Evolutionary conservation across 2,888 invertebrate genomes (phyloP), one percentile per base, ranked within the genome.

Genomic region (Acrocera orbiculus): DNA sequence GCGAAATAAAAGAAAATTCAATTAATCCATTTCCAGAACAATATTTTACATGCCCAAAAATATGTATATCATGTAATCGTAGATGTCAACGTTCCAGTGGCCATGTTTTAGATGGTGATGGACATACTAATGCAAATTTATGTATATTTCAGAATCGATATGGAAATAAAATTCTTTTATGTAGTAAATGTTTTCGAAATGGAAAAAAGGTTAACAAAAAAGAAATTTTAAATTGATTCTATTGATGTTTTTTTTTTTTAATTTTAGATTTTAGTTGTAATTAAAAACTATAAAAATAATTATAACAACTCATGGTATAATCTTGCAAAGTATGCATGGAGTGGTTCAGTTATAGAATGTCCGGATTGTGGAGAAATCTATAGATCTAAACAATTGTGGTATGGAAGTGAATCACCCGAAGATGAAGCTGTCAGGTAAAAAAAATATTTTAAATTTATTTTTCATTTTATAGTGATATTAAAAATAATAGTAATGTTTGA

Each of bases 381-480:
- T 50, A 65, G 77, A 27, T 76, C 77, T 46, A 65, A 81, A 16
- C 73, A 82, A 50, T 76, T 74, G 53, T 85, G 82, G 83, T 79
- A 72, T 49, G 78, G 78, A 1, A 80, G 80, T 50, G 69, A 70
- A 45, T 66, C 69, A 44, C 75, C 77, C 0, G 75, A 75, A 52
- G 70, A 72, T 41, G 53, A 61, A 24, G 71, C 70, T n/a, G 73
- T 77, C 8, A 37, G 43, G 41, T 43, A 33, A 28, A 28, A 5
- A 28, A 23, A 13, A 19, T 19, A 19, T 19, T 19, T 19, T 19
- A 19, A 19, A 19, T 7, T 19, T 7, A 7, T 2, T 8, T 19
- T 19, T 19, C 19, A 19, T 19, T 19, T 19, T 6, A 19, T 8
- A 19, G 8, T 19, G 8, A 8, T 19, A 19, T 19, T 5, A 19